These are phyloP conservation scores for Procavia capensis DNA, from an alignment of 2,113 vertebrate genomes.

Conservation along the genomic window DNA sequence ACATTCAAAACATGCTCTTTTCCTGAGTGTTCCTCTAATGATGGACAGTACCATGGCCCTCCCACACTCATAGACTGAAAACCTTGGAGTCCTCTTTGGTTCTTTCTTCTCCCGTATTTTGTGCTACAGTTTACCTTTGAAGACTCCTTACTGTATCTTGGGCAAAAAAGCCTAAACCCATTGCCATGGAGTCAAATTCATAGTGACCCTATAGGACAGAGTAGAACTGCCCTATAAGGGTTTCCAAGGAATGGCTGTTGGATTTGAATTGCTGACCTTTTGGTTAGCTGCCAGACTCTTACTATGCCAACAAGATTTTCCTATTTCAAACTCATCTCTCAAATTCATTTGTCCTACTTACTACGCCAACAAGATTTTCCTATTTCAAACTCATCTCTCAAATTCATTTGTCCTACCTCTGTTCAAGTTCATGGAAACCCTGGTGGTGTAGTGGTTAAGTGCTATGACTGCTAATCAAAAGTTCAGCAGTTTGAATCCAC, in stretches of 20 bases:
- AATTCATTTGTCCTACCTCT: background rate
- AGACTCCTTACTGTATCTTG: background rate
- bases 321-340: background rate
- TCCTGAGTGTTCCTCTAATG: background rate
- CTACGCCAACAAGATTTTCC: no score
- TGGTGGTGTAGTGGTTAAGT: no score
- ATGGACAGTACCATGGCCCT: background rate
- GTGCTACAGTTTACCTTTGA: background rate
- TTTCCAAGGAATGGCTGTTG: no score
- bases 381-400: background rate
- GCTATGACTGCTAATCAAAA: no score
- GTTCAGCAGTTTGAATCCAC: no score
- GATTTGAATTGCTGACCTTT: no score
- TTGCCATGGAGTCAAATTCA: no score
- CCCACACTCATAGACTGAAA: background rate
- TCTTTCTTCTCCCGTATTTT: background rate
- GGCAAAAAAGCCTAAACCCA: background rate
- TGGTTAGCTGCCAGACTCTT: no score
- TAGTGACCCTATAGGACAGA: no score
- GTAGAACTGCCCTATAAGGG: no score
- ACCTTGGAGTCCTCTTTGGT: background rate
- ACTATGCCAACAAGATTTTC: no score
- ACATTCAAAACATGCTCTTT: background rate
- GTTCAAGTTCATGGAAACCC: background rate
- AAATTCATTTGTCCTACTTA: background rate